Evolutionary conservation across 2,113 vertebrate species (phyloP).

Genomic region (Xiphorhynchus elegans): DNA sequence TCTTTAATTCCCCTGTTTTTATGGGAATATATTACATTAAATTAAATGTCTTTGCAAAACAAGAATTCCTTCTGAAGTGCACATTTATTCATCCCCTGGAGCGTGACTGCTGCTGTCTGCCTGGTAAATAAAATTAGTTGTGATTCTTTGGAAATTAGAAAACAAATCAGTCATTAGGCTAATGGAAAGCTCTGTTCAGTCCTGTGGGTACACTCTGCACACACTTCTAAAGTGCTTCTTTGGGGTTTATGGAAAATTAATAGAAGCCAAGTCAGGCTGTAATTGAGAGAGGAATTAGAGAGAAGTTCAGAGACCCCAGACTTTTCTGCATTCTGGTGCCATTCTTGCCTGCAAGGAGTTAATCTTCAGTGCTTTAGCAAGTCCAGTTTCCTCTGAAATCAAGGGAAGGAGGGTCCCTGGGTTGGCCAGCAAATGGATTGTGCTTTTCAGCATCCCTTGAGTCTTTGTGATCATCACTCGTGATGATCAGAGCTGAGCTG

Average conservation of each 20-base stretch:
- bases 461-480: neutral
- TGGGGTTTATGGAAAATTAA: neutral
- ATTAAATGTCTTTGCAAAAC: neutral
- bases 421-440: neutral
- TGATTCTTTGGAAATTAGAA: neutral
- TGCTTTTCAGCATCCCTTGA: neutral
- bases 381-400: neutral
- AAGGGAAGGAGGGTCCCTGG: neutral
- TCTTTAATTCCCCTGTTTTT: neutral
- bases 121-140: constrained; percentile 20
- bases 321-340: neutral
- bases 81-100: neutral
- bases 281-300: neutral
- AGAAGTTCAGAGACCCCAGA: neutral
- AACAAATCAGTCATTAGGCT: constrained; percentile 3
- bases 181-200: neutral
- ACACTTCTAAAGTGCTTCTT: neutral
- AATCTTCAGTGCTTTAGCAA: neutral
- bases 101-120: neutral
- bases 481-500: neutral
- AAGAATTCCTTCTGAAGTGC: neutral
- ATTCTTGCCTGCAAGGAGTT: neutral
- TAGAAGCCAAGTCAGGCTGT: neutral
- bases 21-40: neutral
- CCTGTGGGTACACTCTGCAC: neutral